A percentile compares a stretch with the other conserved stretches of the same genome.
Conservation (phyloP, 2,113 vertebrate species). For the Polypterus bichir region DNA sequence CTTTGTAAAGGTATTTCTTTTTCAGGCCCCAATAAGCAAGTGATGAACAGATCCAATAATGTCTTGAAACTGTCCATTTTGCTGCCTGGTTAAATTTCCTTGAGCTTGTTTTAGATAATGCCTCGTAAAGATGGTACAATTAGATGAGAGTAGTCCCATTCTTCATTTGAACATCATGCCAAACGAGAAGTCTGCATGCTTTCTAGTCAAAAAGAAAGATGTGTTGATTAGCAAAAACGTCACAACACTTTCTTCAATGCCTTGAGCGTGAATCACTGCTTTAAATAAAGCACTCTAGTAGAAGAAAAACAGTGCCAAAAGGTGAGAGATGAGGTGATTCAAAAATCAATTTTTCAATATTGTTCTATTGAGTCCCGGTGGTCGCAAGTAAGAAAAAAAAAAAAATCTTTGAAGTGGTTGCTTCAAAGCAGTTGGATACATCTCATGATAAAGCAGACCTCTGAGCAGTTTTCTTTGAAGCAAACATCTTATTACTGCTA, state of each 20-base stretch:
- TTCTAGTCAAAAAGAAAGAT: too few species aligned
- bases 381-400: background rate
- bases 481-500: slow-evolving; percentile 7
- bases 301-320: background rate
- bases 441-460: background rate
- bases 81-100: background rate
- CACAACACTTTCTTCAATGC: background rate
- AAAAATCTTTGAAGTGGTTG: background rate
- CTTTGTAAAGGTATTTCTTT: background rate
- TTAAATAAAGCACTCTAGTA: background rate
- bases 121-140: background rate
- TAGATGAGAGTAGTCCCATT: background rate
- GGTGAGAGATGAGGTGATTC: background rate
- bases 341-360: slow-evolving; percentile 2
- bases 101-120: background rate
- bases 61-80: background rate
- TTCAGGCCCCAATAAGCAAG: background rate
- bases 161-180: background rate
- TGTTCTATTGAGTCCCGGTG: background rate
- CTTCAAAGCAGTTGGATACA: background rate
- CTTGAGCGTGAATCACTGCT: background rate
- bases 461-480: slow-evolving; percentile 8
- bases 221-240: background rate
- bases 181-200: too few species aligned
- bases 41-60: background rate